phyloP scores from a whole-genome alignment of 1,140 invertebrate species.

The Caerostris extrusa region DNA sequence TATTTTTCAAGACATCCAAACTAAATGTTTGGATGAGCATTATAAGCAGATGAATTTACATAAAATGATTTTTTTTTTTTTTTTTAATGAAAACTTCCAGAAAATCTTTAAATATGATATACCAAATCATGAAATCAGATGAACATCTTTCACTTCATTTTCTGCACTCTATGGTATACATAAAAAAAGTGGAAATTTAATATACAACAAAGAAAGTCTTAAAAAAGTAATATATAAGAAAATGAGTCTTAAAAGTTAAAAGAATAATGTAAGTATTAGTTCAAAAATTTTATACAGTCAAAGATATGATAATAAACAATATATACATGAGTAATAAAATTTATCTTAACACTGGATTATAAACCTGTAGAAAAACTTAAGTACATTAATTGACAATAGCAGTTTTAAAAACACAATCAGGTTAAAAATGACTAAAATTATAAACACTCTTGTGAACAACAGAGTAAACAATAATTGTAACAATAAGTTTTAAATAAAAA shows the following conservation, averaged over 20 bases:
- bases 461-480: no score
- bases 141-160: background rate
- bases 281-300: constrained; percentile 25
- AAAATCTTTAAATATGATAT: background rate
- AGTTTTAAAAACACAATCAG: background rate
- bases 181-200: background rate
- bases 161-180: background rate
- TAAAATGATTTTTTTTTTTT: constrained; percentile 20
- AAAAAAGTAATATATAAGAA: background rate
- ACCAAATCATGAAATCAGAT: background rate
- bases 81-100: no score
- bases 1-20: constrained; percentile 42
- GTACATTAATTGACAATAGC: background rate
- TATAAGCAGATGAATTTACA: constrained; percentile 11
- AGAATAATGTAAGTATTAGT: background rate
- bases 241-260: background rate
- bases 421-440: background rate
- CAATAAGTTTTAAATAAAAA: no score
- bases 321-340: constrained; percentile 9
- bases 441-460: no score
- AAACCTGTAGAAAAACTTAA: background rate
- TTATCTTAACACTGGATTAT: background rate
- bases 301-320: background rate
- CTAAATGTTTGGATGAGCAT: constrained; percentile 13
- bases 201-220: background rate